phyloP scores from a whole-genome alignment of 2,113 vertebrate species.

The Tretioscincus oriximinensis region DNA sequence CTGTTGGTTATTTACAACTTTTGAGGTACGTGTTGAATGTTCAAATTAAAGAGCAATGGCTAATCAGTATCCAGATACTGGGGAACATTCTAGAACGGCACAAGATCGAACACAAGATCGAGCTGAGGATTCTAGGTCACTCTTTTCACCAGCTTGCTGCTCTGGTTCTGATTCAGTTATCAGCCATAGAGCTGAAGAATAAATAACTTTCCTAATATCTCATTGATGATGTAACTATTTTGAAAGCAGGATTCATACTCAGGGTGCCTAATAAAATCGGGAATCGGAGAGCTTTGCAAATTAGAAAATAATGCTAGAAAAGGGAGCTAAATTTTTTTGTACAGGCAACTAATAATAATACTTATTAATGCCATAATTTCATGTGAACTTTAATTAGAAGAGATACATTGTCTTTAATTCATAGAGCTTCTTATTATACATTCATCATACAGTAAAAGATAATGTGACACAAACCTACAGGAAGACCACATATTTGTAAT shows the following conservation, averaged over 20 bases:
- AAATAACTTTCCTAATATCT: no score
- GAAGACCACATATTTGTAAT: constrained; percentile 34
- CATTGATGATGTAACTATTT: no score
- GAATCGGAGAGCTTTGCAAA: constrained; percentile 23
- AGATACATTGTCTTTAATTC: constrained; percentile 57
- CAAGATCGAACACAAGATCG: no score
- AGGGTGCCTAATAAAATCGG: constrained; percentile 27
- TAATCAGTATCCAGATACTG: no score
- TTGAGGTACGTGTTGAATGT: no score
- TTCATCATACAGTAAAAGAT: constrained; percentile 36
- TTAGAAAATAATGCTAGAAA: constrained; percentile 5
- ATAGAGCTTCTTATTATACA: constrained; percentile 48
- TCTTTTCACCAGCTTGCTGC: no score
- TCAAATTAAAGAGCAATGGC: no score
- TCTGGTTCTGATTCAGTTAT: no score
- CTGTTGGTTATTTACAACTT: no score
- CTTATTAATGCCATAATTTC: constrained; percentile 54
- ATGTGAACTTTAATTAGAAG: constrained; percentile 37
- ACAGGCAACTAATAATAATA: constrained; percentile 66
- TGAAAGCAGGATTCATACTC: background rate
- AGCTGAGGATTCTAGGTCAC: no score
- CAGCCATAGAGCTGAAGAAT: no score
- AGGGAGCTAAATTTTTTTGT: constrained; percentile 43
- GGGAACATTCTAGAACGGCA: no score
- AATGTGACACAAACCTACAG: constrained; percentile 37